Evolutionary conservation across 2,797 vertebrate species (phyloP), one percentile per base, ranked within the genome.

Genomic region (Naso thynnoides): DNA sequence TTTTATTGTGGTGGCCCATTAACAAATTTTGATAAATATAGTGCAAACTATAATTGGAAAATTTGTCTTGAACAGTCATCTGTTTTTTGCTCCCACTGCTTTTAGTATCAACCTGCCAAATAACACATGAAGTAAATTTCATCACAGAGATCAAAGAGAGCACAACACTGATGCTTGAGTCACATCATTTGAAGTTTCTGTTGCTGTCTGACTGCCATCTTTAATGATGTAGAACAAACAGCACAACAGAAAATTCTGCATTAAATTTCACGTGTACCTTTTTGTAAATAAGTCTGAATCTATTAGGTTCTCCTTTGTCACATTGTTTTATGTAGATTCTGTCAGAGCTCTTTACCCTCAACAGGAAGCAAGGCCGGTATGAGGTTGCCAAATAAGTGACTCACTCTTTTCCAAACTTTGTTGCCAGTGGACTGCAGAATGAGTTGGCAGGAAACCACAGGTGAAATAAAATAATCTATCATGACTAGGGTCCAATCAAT

Each of bases 311-410:
- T 60, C n/a, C 19, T 49, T 13, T 36, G 15, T 11, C 50, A 56
- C 61, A 52, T 56, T 59, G n/a, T 74, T 45, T 52, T 47, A 41
- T 31, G 8, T 13, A 27, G 19, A 54, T 50, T 21, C 16, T 38
- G 44, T 52, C 13, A 47, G 55, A 56, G 31, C 15, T 23, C 23
- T 53, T 63, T 4, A 21, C 31, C 18, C 53, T 41, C 58, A 53
- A 44, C 52, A 71, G 38, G 55, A 15, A 53, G 27, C 14, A 4
- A 33, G 19, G 2, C n/a, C 41, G 29, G 23, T n/a, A n/a, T 16
- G 29, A 29, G 11, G 41, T 16, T 70, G 24, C 24, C n/a, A 6
- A 33, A 6, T 31, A 1, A 5, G 24, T 48, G 19, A 21, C 19
- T 49, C 9, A 0, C 5, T 41, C 2, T 49, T 23, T 33, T 65